phyloP scores from a whole-genome alignment of 2,888 invertebrate genomes.

The Leucophenga maculata region DNA sequence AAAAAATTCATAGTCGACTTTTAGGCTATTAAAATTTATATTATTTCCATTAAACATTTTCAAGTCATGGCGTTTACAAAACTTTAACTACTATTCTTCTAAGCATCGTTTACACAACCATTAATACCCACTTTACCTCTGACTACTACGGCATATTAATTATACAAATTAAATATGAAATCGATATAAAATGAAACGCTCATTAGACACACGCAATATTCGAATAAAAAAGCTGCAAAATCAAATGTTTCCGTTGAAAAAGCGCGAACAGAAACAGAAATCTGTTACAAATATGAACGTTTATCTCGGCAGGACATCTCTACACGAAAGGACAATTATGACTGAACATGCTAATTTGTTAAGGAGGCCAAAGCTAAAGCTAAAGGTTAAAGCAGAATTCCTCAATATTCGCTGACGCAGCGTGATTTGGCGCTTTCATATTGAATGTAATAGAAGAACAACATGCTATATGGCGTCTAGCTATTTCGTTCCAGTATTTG shows the following conservation, averaged over 20 bases:
- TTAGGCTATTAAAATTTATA: too few relatives aligned
- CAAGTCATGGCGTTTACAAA: background rate
- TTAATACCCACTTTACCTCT: too few relatives aligned
- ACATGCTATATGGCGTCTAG: constrained; percentile 26
- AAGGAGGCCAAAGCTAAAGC: constrained; percentile 43
- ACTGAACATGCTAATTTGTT: constrained; percentile 69
- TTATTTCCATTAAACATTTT: too few relatives aligned
- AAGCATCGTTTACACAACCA: too few relatives aligned
- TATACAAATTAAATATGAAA: constrained; percentile 30
- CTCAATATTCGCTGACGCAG: constrained; percentile 64
- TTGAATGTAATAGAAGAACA: constrained; percentile 34
- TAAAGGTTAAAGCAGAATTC: constrained; percentile 63
- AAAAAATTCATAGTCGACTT: too few relatives aligned
- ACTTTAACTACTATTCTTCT: too few relatives aligned
- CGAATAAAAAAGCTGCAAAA: constrained; percentile 57
- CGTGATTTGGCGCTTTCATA: constrained; percentile 65
- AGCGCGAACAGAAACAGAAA: constrained; percentile 45
- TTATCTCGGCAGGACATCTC: constrained; percentile 69
- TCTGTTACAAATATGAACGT: constrained; percentile 64
- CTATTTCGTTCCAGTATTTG: too few relatives aligned
- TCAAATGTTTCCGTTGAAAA: constrained; percentile 49
- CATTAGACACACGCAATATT: constrained; percentile 62
- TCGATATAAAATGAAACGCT: constrained; percentile 30
- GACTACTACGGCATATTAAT: constrained; percentile 5
- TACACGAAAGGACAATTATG: constrained; percentile 66